A percentile compares a stretch with the other conserved stretches of the same genome.
These are phyloP conservation scores for Chydorus sphaericus DNA, from an alignment of 2,888 invertebrate species.

Conservation along the genomic window DNA sequence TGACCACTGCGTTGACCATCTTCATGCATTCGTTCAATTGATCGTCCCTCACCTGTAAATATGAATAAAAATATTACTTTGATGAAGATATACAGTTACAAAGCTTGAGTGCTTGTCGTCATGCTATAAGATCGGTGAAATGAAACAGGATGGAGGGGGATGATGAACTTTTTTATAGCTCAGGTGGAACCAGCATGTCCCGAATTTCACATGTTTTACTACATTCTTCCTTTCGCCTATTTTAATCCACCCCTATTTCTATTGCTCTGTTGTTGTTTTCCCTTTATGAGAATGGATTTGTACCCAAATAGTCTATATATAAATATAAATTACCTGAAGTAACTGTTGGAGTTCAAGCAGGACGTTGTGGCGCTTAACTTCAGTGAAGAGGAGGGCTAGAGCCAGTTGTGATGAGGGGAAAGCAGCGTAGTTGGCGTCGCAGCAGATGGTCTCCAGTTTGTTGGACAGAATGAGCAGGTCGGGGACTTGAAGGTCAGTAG, in stretches of 20 bases:
- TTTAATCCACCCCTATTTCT: too few relatives aligned
- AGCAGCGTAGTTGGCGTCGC: constrained; percentile 58
- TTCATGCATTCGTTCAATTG: constrained; percentile 12
- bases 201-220: too few relatives aligned
- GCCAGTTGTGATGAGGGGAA: constrained; percentile 60
- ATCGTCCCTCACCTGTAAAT: constrained; percentile 13
- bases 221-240: too few relatives aligned
- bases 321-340: background rate
- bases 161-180: too few relatives aligned
- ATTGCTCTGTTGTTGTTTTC: too few relatives aligned
- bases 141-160: too few relatives aligned
- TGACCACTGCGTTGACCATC: constrained; percentile 43
- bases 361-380: constrained; percentile 38
- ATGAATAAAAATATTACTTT: too few relatives aligned
- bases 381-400: constrained; percentile 55
- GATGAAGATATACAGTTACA: too few relatives aligned
- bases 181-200: too few relatives aligned
- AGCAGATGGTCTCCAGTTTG: constrained; percentile 54
- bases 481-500: constrained; percentile 15
- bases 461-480: constrained; percentile 31
- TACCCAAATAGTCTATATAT: background rate
- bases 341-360: constrained; percentile 4
- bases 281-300: background rate
- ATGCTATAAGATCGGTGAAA: too few relatives aligned
- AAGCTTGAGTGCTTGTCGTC: too few relatives aligned